Evolutionary conservation across 1,140 invertebrate genomes (phyloP).

Genomic region (Odontomachus brunneus): DNA sequence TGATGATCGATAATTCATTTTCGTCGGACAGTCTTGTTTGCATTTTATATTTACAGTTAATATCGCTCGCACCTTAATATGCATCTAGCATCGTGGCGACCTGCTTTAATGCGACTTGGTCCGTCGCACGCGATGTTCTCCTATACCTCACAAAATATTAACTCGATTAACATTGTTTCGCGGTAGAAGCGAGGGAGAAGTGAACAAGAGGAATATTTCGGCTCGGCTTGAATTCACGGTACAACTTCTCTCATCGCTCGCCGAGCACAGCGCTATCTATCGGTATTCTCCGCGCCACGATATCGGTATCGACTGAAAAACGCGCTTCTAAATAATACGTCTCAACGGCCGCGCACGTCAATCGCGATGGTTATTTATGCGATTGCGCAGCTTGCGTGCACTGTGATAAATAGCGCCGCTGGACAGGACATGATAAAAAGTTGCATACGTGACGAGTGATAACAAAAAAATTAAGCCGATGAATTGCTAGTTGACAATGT

Average conservation of each 20-base stretch:
- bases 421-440: constrained; percentile 50
- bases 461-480: constrained; percentile 65
- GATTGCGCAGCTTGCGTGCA: constrained; percentile 66
- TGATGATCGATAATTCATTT: not conserved
- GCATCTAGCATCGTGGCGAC: constrained; percentile 23
- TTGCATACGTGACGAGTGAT: constrained; percentile 50
- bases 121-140: constrained; percentile 33
- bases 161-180: constrained; percentile 33
- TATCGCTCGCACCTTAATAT: constrained; percentile 40
- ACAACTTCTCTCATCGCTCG: not conserved
- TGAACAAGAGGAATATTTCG: not conserved
- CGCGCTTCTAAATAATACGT: constrained; percentile 44
- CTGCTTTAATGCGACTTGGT: constrained; percentile 33
- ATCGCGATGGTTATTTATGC: constrained; percentile 65
- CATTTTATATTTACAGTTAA: constrained; percentile 32
- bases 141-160: constrained; percentile 33
- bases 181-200: not conserved
- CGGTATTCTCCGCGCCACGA: not conserved
- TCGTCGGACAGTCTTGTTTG: constrained; percentile 2
- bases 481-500: constrained; percentile 55
- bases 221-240: not conserved
- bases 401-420: constrained; percentile 51
- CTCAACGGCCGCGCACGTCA: constrained; percentile 52
- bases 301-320: not conserved
- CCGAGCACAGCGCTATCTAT: no score